phyloP scores from a whole-genome alignment of 2,113 vertebrate genomes.

The Labeo rohita region DNA sequence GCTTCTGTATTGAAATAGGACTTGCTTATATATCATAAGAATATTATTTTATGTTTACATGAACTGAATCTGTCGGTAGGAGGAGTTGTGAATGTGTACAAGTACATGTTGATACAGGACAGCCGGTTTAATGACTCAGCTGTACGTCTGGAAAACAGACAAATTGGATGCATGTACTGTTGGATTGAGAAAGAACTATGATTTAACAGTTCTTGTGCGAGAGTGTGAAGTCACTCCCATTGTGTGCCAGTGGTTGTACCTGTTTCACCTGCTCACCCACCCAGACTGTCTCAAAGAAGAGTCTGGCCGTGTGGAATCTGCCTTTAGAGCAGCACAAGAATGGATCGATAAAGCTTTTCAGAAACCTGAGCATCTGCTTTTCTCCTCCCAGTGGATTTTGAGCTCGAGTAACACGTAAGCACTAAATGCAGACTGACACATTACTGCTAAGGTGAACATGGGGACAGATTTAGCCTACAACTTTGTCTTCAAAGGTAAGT shows the following conservation, averaged over 20 bases:
- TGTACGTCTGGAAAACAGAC: neutral
- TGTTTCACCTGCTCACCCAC: slow-evolving; percentile 51
- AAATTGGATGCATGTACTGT: neutral
- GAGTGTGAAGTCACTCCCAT: slow-evolving; percentile 36
- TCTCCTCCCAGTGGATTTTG: slow-evolving; percentile 31
- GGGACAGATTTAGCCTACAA: slow-evolving; percentile 75
- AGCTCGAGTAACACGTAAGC: neutral
- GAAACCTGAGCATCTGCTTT: slow-evolving; percentile 31
- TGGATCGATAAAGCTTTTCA: neutral
- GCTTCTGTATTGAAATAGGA: neutral
- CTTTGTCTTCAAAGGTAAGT: slow-evolving; percentile 81
- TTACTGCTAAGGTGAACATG: slow-evolving; percentile 62
- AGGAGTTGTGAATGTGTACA: neutral
- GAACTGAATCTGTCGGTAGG: neutral
- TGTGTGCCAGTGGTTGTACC: slow-evolving; percentile 38
- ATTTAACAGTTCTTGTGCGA: slow-evolving; percentile 11
- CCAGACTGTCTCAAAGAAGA: slow-evolving; percentile 21
- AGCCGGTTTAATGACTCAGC: neutral
- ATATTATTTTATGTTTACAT: slow-evolving; percentile 7
- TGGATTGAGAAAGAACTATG: slow-evolving; percentile 3
- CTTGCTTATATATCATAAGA: neutral
- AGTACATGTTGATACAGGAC: neutral
- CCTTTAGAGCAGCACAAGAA: slow-evolving; percentile 1
- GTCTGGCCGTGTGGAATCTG: slow-evolving; percentile 14
- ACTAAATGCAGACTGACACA: slow-evolving; percentile 8